Evolutionary conservation across 2,797 vertebrate genomes (phyloP).

Genomic region (Pseudochirops corinnae): DNA sequence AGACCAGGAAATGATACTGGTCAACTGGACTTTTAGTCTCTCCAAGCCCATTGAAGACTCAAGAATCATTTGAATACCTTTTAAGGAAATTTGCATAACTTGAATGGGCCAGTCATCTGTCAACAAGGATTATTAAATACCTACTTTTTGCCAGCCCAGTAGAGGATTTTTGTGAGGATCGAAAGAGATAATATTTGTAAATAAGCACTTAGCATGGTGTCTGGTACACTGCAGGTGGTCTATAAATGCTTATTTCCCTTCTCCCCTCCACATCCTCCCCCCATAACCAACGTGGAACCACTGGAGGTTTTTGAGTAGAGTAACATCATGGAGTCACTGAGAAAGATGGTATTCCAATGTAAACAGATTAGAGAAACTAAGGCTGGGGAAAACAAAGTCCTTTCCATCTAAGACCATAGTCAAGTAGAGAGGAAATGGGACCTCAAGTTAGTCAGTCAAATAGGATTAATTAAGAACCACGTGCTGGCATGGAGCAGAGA

Average conservation of each 20-base stretch:
- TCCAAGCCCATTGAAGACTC: not conserved
- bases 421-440: not conserved
- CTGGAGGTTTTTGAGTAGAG: not conserved
- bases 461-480: not conserved
- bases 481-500: not conserved
- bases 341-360: not conserved
- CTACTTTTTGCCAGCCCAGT: not conserved
- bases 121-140: not conserved
- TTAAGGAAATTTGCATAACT: not conserved
- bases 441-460: not conserved
- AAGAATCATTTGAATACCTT: not conserved
- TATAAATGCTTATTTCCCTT: not conserved
- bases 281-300: not conserved
- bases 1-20: not conserved
- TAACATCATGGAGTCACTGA: not conserved
- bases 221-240: not conserved
- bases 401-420: not conserved
- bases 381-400: not conserved
- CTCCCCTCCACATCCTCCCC: not conserved
- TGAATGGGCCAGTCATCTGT: not conserved
- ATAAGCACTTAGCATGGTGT: not conserved
- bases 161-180: not conserved
- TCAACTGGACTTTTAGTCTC: not conserved
- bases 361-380: not conserved
- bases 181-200: not conserved